phyloP scores from a whole-genome alignment of 2,888 invertebrate genomes.

The Brachyptera risi region DNA sequence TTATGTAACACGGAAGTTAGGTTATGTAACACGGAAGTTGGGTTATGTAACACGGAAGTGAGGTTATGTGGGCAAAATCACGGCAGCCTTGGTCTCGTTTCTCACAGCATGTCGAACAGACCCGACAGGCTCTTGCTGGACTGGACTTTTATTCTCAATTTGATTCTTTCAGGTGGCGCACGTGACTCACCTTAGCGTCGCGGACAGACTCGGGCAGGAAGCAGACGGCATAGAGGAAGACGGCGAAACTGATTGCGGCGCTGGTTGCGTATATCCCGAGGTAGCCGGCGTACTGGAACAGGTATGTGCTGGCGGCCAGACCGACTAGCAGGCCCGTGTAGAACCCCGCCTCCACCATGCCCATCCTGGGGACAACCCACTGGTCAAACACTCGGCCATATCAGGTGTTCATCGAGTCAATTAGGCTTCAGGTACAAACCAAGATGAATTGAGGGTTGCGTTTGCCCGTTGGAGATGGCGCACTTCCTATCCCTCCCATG shows the following conservation, averaged over 20 bases:
- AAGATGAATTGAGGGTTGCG: too few relatives aligned
- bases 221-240: slow-evolving; percentile 49
- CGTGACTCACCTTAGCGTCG: slow-evolving; percentile 35
- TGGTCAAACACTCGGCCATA: too few relatives aligned
- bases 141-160: too few relatives aligned
- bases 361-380: slow-evolving; percentile 53
- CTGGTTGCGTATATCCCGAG: slow-evolving; percentile 50
- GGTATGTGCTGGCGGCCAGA: slow-evolving; percentile 54
- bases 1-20: too few relatives aligned
- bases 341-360: slow-evolving; percentile 56
- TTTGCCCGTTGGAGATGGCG: too few relatives aligned
- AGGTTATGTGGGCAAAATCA: too few relatives aligned
- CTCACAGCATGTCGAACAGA: slow-evolving; percentile 53
- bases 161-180: too few relatives aligned
- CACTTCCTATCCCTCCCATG: too few relatives aligned
- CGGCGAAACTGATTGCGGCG: slow-evolving; percentile 45
- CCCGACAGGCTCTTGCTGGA: slow-evolving; percentile 38
- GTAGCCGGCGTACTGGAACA: slow-evolving; percentile 51
- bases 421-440: too few relatives aligned
- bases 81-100: slow-evolving; percentile 53
- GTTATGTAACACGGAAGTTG: too few relatives aligned
- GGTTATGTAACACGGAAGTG: too few relatives aligned
- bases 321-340: slow-evolving; percentile 60
- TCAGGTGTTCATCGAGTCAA: neutral
- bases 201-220: slow-evolving; percentile 52